These are phyloP conservation scores for Drosophila fuyamai DNA, from an alignment of 1,140 invertebrate genomes.

Conservation along the genomic window DNA sequence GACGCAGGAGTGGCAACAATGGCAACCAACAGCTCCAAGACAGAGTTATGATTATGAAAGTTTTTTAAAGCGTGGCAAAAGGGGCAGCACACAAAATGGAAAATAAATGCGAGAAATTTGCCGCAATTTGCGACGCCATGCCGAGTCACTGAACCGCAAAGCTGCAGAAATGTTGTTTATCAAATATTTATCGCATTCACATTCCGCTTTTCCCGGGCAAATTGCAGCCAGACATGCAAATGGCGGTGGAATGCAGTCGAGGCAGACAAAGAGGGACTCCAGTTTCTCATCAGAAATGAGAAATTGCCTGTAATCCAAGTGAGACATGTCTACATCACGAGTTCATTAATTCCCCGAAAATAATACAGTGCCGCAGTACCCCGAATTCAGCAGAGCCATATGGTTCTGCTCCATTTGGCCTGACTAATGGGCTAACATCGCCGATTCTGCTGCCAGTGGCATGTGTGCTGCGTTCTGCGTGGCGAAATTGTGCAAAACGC, in stretches of 20 bases:
- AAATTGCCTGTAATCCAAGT: constrained; percentile 53
- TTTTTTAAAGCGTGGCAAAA: constrained; percentile 53
- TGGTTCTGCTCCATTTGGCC: constrained; percentile 54
- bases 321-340: constrained; percentile 67
- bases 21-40: constrained; percentile 32
- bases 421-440: constrained; percentile 60
- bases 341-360: constrained; percentile 68
- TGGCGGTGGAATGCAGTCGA: constrained; percentile 35
- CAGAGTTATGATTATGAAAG: constrained; percentile 79
- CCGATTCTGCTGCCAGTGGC: constrained; percentile 25
- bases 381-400: constrained; percentile 21
- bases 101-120: constrained; percentile 67
- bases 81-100: constrained; percentile 40
- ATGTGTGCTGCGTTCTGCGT: constrained; percentile 25
- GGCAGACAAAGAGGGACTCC: constrained; percentile 13
- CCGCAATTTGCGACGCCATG: constrained; percentile 61
- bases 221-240: constrained; percentile 67
- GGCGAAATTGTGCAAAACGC: constrained; percentile 51
- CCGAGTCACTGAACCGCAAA: constrained; percentile 63
- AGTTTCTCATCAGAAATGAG: constrained; percentile 17
- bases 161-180: constrained; percentile 61
- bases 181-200: constrained; percentile 61
- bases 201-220: constrained; percentile 33
- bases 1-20: constrained; percentile 37
- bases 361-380: constrained; percentile 24